These are phyloP conservation scores for Nomada lathburiana DNA, from an alignment of 2,888 invertebrate species.

Conservation along the genomic window DNA sequence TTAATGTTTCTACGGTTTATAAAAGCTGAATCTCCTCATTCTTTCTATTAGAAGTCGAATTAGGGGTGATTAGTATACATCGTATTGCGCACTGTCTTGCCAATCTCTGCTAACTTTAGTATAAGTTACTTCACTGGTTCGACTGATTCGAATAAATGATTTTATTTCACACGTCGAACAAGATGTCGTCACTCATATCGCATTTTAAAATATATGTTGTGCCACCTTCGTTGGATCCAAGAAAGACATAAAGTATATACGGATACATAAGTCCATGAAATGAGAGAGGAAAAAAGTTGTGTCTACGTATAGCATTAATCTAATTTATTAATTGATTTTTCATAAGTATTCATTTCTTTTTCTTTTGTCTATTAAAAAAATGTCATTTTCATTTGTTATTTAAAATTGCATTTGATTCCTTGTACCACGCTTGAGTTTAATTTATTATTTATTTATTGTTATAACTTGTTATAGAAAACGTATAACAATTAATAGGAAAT, in stretches of 20 bases:
- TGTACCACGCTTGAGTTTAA: not conserved
- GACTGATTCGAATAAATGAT: constrained; percentile 24
- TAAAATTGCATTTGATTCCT: not conserved
- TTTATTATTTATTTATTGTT: not conserved
- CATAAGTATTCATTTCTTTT: not conserved
- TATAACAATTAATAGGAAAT: not conserved
- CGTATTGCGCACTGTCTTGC: constrained; percentile 9
- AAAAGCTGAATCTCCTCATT: not conserved
- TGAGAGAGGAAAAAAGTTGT: not conserved
- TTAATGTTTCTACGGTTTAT: not conserved
- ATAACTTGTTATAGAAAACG: not conserved
- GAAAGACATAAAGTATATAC: not conserved
- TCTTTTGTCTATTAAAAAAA: not conserved
- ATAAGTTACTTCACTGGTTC: constrained; percentile 12
- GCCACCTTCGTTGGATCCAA: not conserved
- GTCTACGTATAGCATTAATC: not conserved
- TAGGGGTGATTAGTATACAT: not conserved
- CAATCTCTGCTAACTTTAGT: constrained; percentile 15
- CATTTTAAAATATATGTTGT: constrained; percentile 1
- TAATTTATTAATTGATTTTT: not conserved
- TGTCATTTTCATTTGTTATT: not conserved
- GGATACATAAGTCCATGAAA: too few species aligned
- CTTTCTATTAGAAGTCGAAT: not conserved
- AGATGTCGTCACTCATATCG: constrained; percentile 1
- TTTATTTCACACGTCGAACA: constrained; percentile 11